Base-by-base conservation (phyloP, 37 sponge, comb jelly and placozoan species). In the Eunapius fragilis region DNA sequence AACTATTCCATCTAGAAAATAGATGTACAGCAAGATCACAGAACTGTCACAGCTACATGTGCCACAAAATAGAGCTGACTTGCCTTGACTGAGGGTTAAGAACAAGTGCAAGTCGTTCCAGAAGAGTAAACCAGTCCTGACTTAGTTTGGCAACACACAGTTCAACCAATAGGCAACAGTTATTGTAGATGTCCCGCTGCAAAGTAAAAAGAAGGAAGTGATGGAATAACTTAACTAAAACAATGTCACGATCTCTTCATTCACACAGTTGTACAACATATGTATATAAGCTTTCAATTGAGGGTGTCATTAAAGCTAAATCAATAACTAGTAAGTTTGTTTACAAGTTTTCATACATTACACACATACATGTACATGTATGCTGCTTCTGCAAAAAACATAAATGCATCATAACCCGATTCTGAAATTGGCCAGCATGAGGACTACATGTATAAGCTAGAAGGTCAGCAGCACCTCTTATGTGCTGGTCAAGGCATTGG, bases 111-210 rank as follows among this genome's bases (percentile, higher is more conserved):
- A 98, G 72, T 0, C 95, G 87, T 2, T 93, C 94, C 69, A 95
- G 76, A 27, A 98, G 84, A 68, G 79, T 72, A 76, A 95, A 91
- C 86, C 90, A 90, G 79, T 98, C 96, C 58, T 95, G 87, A 68
- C 85, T 83, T 32, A 98, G 48, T 78, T 95, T 98, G 67, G 71
- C 87, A 14, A 88, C 96, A 87, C 97, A 93, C 45, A 98, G 89
- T 76, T 95, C 91, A 23, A 98, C 94, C 74, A 98, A 72, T 34
- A 91, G 74, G 58, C 79, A 58, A 3, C 91, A 78, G 72, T 92
- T 95, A 48, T 93, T 92, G 78, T 91, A 93, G 36, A 98, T 98
- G 76, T 90, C 96, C n/a, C 84, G 75, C 98, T 98, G 82, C 25
- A 85, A 2, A 48, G 27, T 13, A 76, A 49, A 70, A 48, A n/a